These are phyloP conservation scores for Aurelia coerulea DNA, from an alignment of 30 jellyfish, hydroid and myxozoan genomes.

Conservation along the genomic window DNA sequence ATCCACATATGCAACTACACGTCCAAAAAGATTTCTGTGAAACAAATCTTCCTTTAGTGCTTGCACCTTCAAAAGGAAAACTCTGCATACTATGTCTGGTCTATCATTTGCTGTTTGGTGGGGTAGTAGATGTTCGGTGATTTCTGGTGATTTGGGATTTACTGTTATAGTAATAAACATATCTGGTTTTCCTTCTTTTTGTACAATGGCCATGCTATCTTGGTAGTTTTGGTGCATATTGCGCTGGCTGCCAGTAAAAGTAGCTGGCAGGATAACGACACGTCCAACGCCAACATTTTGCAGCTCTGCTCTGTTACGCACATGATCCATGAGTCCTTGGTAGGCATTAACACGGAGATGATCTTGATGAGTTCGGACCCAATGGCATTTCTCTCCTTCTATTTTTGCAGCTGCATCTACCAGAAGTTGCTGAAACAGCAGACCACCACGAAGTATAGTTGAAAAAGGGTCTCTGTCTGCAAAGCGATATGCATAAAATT, in stretches of 20 bases:
- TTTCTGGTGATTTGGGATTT: background rate
- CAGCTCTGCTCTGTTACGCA: background rate
- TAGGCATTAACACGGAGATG: background rate
- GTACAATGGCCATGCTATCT: constrained; percentile 50
- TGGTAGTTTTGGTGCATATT: constrained; percentile 34
- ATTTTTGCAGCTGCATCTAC: background rate
- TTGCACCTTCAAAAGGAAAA: constrained; percentile 20
- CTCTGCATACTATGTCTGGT: constrained; percentile 53
- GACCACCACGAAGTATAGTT: background rate
- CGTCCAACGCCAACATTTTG: constrained; percentile 36
- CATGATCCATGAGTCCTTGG: constrained; percentile 9
- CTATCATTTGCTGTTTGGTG: background rate
- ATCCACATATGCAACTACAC: constrained; percentile 30
- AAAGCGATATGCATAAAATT: background rate
- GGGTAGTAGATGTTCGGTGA: background rate
- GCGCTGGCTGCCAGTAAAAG: constrained; percentile 48
- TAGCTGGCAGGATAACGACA: constrained; percentile 38
- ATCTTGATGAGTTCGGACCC: background rate
- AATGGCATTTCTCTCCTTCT: background rate
- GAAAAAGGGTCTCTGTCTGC: background rate
- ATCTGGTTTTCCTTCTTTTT: background rate
- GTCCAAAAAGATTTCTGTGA: constrained; percentile 34
- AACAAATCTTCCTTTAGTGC: constrained; percentile 19
- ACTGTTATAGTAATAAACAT: background rate
- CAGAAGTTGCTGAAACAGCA: background rate